A percentile compares a stretch with the other conserved stretches of the same genome.
These are phyloP conservation scores for Hemicentrotus pulcherrimus DNA, from an alignment of 35 echinoderm and acorn worm genomes.

Conservation along the genomic window DNA sequence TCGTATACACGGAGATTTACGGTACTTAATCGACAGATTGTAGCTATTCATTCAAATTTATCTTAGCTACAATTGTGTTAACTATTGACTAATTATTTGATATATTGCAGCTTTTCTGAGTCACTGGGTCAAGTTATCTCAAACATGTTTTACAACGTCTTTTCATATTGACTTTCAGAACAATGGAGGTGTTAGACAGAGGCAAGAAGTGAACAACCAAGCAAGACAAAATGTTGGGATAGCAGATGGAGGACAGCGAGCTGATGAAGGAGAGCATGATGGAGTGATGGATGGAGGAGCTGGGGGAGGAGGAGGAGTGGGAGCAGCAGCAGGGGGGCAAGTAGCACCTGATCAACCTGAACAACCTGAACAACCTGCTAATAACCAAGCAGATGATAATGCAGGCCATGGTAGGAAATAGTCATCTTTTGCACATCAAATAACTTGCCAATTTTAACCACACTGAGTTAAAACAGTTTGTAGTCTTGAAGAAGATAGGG, in stretches of 20 bases:
- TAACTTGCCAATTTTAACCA: too few species aligned
- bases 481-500: too few species aligned
- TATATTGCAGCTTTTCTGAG: not conserved
- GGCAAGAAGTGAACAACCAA: not conserved
- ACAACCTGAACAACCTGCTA: constrained; percentile 41
- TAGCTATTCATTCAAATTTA: too few species aligned
- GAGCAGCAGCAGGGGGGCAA: constrained; percentile 46
- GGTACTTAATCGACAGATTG: too few species aligned
- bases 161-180: not conserved
- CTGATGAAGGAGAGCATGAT: constrained; percentile 36
- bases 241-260: not conserved
- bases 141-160: not conserved
- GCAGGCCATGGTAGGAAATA: constrained; percentile 60
- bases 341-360: constrained; percentile 54
- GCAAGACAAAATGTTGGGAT: not conserved
- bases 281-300: constrained; percentile 29
- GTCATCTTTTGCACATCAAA: not conserved
- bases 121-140: not conserved
- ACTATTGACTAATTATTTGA: too few species aligned
- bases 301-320: constrained; percentile 39
- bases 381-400: constrained; percentile 58
- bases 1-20: too few species aligned
- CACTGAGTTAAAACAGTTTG: too few species aligned
- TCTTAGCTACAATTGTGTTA: too few species aligned
- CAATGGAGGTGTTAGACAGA: not conserved